Evolutionary conservation across 2,113 vertebrate genomes (phyloP), one percentile per base, ranked within the genome.

Genomic region (Aptenodytes forsteri): DNA sequence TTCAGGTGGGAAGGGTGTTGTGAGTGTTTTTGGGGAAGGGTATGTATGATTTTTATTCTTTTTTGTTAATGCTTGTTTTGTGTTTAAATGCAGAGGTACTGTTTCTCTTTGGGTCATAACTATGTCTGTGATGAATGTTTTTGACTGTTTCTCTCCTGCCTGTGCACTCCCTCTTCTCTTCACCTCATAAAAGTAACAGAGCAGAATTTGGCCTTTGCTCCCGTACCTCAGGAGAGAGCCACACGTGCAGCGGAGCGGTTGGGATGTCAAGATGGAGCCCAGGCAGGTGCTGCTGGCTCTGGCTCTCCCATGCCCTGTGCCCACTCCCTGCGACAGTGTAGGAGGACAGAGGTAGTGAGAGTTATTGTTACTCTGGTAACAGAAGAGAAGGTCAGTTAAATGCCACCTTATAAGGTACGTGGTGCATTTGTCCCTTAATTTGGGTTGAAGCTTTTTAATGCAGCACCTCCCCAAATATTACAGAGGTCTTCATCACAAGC

Each of bases 41-140:
- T 85, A 49, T 65, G 49, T 91, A 27, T 90, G 89, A 52, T 70
- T 89, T 95, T 67, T 90, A 29, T 90, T 71, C 40, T 46, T 93
- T 89, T 92, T 84, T 40, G 13, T 89, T 86, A 64, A 36, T 1
- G 12, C 65, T 32, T 90, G 44, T 90, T 75, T 75, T 96, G 88
- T 97, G 36, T 98, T 96, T 96, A 92, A 97, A 97, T 95, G 96
- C 90, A 91, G 96, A 98, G 97, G 96, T 98, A 97, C 97, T 98
- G 94, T 95, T 95, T 90, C n/a, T 92, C 44, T 91, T 87, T 82
- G 76, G 61, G 49, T 81, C 66, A 14, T 55, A 34, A 34, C 46
- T 86, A 1, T 86, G 64, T 83, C 72, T 0, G 0, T 44, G 78
- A 59, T 71, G 77, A 96, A 71, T 75, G 79, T 62, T 72, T 88